Percentiles rank a stretch among this genome's conserved stretches.
Conservation (phyloP, 2,888 invertebrate species). For the Caenorhabditis sp. region DNA sequence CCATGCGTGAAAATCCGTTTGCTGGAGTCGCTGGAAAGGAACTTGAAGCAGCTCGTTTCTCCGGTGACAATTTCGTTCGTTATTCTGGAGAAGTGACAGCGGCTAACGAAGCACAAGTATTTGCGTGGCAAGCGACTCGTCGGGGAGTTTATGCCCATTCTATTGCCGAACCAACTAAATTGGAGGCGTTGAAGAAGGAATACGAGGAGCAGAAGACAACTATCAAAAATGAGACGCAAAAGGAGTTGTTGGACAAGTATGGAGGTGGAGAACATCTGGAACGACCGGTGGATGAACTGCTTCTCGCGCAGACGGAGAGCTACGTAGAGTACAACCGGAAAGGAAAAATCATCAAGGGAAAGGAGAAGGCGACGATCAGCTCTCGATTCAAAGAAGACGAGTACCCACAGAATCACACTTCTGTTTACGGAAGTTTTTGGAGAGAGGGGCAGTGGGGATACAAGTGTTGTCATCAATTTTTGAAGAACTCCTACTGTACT, state of each 20-base stretch:
- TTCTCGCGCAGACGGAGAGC: constrained; percentile 95
- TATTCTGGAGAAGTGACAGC: constrained; percentile 94
- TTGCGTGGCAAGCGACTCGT: constrained; percentile 82
- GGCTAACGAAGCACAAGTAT: constrained; percentile 91
- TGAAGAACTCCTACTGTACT: constrained; percentile 91
- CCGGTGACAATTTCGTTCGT: constrained; percentile 96
- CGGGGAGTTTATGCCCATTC: constrained; percentile 94
- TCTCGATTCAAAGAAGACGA: constrained; percentile 96
- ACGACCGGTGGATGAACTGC: constrained; percentile 91
- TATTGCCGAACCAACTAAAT: constrained; percentile 97
- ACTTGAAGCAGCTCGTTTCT: constrained; percentile 86
- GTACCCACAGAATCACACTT: constrained; percentile 92
- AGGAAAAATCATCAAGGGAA: constrained; percentile 90
- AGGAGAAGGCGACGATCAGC: constrained; percentile 91
- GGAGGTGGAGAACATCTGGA: constrained; percentile 93
- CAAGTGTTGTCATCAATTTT: constrained; percentile 94
- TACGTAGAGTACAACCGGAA: constrained; percentile 96
- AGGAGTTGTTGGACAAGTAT: constrained; percentile 91
- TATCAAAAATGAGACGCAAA: constrained; percentile 90
- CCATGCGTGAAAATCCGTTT: constrained; percentile 98
- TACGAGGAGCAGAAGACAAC: constrained; percentile 93
- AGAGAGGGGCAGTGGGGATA: constrained; percentile 95
- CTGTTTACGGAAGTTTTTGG: constrained; percentile 98
- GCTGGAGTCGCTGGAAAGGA: constrained; percentile 84
- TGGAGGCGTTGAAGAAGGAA: constrained; percentile 93